Conservation (phyloP, 1,140 invertebrate species). For the Cepaea nemoralis region DNA sequence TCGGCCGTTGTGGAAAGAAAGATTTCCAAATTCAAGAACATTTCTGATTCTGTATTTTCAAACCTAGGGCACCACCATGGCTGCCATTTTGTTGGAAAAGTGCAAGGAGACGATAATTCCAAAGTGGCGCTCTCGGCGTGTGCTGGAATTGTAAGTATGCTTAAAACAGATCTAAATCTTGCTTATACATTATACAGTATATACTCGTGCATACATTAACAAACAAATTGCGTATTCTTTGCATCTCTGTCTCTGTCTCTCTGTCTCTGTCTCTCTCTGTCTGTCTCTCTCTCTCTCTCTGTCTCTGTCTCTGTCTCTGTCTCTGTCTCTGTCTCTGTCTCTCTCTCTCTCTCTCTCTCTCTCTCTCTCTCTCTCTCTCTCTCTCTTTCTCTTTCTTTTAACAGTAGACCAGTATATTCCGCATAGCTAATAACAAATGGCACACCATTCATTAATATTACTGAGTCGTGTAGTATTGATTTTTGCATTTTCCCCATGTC, state of each 20-base stretch:
- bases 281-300: conserved; percentile 27
- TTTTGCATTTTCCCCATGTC: too few species aligned
- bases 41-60: conserved; percentile 56
- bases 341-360: neutral
- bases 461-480: too few species aligned
- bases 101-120: conserved; percentile 79
- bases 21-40: conserved; percentile 73
- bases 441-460: too few species aligned
- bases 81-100: conserved; percentile 84
- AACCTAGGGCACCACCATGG: conserved; percentile 44
- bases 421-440: too few species aligned
- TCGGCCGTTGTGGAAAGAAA: conserved; percentile 80
- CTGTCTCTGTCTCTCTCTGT: conserved; percentile 11
- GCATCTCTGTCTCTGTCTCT: neutral
- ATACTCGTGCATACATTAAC: too few species aligned
- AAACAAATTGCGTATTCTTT: too few species aligned
- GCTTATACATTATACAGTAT: too few species aligned
- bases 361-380: conserved; percentile 26
- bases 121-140: conserved; percentile 84
- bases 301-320: conserved; percentile 34
- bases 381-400: too few species aligned
- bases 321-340: conserved; percentile 35
- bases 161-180: neutral
- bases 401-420: too few species aligned
- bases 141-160: conserved; percentile 83